A percentile compares a stretch with the other conserved stretches of the same genome.
Evolutionary conservation across 2,888 invertebrate genomes (phyloP).

Genomic region (Julus scandinavius): DNA sequence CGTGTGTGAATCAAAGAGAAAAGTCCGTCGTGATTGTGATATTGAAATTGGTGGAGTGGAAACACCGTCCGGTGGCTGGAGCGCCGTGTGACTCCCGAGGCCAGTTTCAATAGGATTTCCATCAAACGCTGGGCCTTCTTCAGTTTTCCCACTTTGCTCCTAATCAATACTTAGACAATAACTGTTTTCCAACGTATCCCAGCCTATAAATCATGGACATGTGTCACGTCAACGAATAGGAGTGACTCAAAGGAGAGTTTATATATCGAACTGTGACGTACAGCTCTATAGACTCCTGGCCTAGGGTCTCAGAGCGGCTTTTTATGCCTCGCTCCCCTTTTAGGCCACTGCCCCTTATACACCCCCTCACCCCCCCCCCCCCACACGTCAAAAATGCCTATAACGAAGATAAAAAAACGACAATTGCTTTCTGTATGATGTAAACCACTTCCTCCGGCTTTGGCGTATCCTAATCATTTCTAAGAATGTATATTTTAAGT

Average conservation of each 20-base stretch:
- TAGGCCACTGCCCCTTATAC: not conserved
- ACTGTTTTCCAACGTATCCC: constrained; percentile 48
- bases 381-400: not conserved
- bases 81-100: not conserved
- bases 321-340: not conserved
- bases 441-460: constrained; percentile 36
- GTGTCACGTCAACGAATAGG: constrained; percentile 51
- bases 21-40: constrained; percentile 40
- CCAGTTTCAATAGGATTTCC: constrained; percentile 14
- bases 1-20: constrained; percentile 24
- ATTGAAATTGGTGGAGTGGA: constrained; percentile 22
- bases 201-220: constrained; percentile 53
- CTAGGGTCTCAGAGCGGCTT: not conserved
- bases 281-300: constrained; percentile 34
- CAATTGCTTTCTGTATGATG: not conserved
- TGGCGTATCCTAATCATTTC: not conserved
- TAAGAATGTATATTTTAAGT: not conserved
- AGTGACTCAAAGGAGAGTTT: constrained; percentile 44
- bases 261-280: constrained; percentile 46
- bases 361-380: not conserved
- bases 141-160: constrained; percentile 48
- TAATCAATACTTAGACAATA: constrained; percentile 51
- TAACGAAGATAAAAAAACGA: not conserved
- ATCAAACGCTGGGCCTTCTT: constrained; percentile 31
- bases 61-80: constrained; percentile 16